Percentiles rank a stretch among this genome's conserved stretches.
phyloP scores from a whole-genome alignment of 2,113 vertebrate species.

The Indicator maculatus region DNA sequence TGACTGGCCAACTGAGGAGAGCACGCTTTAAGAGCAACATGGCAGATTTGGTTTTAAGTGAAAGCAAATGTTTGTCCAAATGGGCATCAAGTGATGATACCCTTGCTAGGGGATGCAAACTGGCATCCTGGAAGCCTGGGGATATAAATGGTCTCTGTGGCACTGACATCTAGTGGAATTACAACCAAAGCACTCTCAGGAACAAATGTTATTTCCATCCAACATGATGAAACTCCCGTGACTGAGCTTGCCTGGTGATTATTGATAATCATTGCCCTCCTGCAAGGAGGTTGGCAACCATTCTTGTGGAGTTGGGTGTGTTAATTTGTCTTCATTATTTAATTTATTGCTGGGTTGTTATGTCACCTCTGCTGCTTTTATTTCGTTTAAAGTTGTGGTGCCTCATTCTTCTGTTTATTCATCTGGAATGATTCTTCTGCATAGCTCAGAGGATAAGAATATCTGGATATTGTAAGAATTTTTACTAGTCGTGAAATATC shows the following conservation, averaged over 20 bases:
- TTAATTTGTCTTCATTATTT: not conserved
- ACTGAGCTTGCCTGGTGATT: not conserved
- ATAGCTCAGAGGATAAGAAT: not conserved
- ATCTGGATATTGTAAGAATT: not conserved
- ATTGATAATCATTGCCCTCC: not conserved
- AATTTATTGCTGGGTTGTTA: not conserved
- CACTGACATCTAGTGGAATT: constrained; percentile 73
- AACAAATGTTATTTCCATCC: not conserved
- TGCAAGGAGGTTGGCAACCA: not conserved
- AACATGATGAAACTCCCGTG: rapidly evolving
- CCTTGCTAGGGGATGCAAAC: not conserved
- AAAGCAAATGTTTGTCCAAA: not conserved
- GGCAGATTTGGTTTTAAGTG: not conserved
- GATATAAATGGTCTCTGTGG: not conserved
- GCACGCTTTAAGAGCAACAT: not conserved
- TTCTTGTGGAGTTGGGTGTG: not conserved
- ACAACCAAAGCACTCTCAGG: not conserved
- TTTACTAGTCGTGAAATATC: not conserved
- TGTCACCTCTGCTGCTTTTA: not conserved
- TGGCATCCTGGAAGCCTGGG: not conserved
- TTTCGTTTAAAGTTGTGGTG: not conserved
- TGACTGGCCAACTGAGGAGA: not conserved
- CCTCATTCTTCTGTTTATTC: not conserved
- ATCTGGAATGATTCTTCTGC: not conserved
- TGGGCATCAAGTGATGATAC: not conserved